A percentile compares a stretch with the other conserved stretches of the same genome.
Evolutionary conservation across 2,888 invertebrate species (phyloP).

Genomic region (Parapristionchus giblindavisi): DNA sequence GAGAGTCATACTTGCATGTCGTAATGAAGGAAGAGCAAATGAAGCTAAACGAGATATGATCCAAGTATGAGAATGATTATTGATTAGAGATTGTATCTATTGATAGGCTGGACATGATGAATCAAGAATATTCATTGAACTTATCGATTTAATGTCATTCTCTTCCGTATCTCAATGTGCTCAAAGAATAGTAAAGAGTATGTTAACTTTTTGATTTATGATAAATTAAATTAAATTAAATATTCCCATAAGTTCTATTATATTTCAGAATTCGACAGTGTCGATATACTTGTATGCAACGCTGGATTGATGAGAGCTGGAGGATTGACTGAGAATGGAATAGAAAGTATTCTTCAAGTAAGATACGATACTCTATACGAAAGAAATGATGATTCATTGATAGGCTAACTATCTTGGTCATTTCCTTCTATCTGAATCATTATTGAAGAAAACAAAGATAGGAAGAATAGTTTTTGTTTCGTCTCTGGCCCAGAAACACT

Average conservation of each 20-base stretch:
- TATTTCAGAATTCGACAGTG: background rate
- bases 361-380: background rate
- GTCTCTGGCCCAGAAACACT: conserved; percentile 3
- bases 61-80: background rate
- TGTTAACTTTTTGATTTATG: background rate
- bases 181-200: background rate
- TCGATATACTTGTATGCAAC: conserved; percentile 29
- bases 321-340: background rate
- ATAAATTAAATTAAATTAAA: background rate
- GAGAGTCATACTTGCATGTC: conserved; percentile 18
- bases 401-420: conserved; percentile 36
- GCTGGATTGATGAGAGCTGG: conserved; percentile 5
- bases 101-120: background rate
- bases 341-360: conserved; percentile 14
- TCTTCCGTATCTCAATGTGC: no score
- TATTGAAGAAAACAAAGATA: background rate
- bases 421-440: conserved; percentile 9
- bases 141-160: conserved; percentile 21
- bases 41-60: conserved; percentile 9
- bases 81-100: background rate
- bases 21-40: background rate
- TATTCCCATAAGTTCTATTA: background rate
- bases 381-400: background rate
- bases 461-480: conserved; percentile 11
- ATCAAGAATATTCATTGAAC: conserved; percentile 1